These are phyloP conservation scores for Carassius carassius DNA, from an alignment of 2,113 vertebrate species.

Conservation along the genomic window DNA sequence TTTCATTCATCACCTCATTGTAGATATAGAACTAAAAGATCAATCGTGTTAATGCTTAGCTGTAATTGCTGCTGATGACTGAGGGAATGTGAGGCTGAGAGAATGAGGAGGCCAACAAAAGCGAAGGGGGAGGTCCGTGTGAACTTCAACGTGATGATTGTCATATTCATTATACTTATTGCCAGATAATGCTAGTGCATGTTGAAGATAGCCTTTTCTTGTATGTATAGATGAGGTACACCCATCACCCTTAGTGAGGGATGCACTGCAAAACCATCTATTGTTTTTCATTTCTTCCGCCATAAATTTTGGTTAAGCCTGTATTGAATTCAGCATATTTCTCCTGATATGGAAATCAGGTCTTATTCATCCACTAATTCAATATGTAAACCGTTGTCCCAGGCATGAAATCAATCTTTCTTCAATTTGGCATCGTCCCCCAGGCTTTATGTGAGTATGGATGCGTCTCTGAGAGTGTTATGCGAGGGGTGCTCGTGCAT, in stretches of 20 bases:
- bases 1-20: slow-evolving; percentile 30
- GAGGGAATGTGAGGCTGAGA: slow-evolving; percentile 29
- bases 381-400: slow-evolving; percentile 68
- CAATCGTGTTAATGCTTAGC: slow-evolving; percentile 27
- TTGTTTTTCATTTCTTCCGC: not conserved
- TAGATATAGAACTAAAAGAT: not conserved
- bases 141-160: not conserved
- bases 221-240: not conserved
- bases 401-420: slow-evolving; percentile 70
- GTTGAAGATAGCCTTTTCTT: slow-evolving; percentile 22
- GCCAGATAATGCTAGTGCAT: slow-evolving; percentile 1
- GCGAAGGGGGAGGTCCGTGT: slow-evolving; percentile 9
- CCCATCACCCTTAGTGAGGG: slow-evolving; percentile 5
- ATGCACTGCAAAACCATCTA: not conserved
- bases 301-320: slow-evolving; percentile 12
- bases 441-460: slow-evolving; percentile 70
- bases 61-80: slow-evolving; percentile 42
- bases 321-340: slow-evolving; percentile 60
- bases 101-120: not conserved
- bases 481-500: slow-evolving; percentile 43
- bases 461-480: slow-evolving; percentile 38
- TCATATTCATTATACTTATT: not conserved
- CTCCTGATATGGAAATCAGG: slow-evolving; percentile 68
- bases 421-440: slow-evolving; percentile 77
- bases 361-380: slow-evolving; percentile 71